Conservation (phyloP, 2,888 invertebrate species). For the Lamproptera curius region DNA sequence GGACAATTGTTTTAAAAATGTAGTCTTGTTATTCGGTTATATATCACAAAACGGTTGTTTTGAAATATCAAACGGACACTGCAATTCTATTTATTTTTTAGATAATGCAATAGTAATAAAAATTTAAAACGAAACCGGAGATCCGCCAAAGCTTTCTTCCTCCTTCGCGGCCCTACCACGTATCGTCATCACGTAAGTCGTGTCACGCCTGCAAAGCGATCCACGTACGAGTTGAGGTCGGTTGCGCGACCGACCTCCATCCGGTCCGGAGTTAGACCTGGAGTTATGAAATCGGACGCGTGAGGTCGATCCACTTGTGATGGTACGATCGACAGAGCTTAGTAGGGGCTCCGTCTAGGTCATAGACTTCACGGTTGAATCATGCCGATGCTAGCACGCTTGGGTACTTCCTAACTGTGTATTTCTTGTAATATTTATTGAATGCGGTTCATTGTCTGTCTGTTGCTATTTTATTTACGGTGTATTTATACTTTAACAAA, state of each 20-base stretch:
- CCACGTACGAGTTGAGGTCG: slow-evolving; percentile 19
- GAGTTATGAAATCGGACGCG: slow-evolving; percentile 12
- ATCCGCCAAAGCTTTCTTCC: slow-evolving; percentile 9
- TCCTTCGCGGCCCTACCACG: slow-evolving; percentile 13
- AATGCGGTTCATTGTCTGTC: too few species aligned
- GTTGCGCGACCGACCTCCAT: slow-evolving; percentile 19
- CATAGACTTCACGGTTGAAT: too few species aligned
- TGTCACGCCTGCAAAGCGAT: slow-evolving; percentile 15
- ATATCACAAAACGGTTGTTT: too few species aligned
- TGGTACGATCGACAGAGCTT: slow-evolving; percentile 14
- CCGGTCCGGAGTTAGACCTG: slow-evolving; percentile 14
- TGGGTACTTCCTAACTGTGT: too few species aligned
- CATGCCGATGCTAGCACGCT: neutral
- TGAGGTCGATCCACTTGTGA: slow-evolving; percentile 17
- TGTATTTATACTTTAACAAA: too few species aligned
- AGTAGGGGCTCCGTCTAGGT: neutral
- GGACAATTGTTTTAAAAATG: too few species aligned
- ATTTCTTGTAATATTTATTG: too few species aligned
- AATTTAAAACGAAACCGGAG: too few species aligned
- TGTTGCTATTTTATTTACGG: neutral
- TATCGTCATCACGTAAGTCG: slow-evolving; percentile 10
- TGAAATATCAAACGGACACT: too few species aligned
- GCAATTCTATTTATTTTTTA: too few species aligned
- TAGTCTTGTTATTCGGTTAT: too few species aligned
- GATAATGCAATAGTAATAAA: too few species aligned